Evolutionary conservation across 37 sponge, comb jelly and placozoan species (phyloP), one percentile per base, ranked within the genome.

Genomic region (Chondrosia reniformis): DNA sequence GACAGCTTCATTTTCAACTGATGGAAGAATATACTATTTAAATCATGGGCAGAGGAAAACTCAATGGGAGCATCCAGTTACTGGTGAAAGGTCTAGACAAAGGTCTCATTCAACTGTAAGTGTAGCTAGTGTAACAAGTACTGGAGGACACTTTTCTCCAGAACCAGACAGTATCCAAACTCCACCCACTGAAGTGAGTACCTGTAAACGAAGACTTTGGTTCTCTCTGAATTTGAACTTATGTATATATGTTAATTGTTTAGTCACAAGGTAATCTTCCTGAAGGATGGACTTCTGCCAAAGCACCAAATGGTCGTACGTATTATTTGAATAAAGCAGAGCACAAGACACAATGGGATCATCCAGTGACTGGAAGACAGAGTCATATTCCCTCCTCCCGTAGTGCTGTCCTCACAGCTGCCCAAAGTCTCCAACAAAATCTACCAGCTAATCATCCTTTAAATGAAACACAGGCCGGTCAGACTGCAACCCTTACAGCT

Each of bases 21-120:
- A 77, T 77, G 77, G 59, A 8, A 55, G 77, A 32, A 33, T 77
- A 2, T 77, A 57, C 77, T 77, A 77, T 62, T 33, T 77, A n/a
- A 58, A 77, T 25, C 77, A 77, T 32, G 2, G 43, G 1, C 34
- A 52, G 77, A 54, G 33, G 56, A 75, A 31, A 19, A 75, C 56
- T 24, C 56, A 75, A 33, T 49, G 76, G 56, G 76, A 49, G 33
- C 54, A 55, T 49, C 56, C 56, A 4, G 56, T 75, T 19, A 55
- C 56, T 22, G 54, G 56, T 44, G 41, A 34, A 21, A 36, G 43
- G 19, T 39, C 41, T 21, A 41, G 36, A 2, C 43, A 25, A 59
- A 59, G 17, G 7, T 25, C 61, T 19, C 61, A 25, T 5, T 6
- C 9, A 59, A 6, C n/a, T 6, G 4, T 13, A 19, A 59, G n/a